Conservation (phyloP, 2,113 vertebrate genomes). For the Geococcyx californianus region DNA sequence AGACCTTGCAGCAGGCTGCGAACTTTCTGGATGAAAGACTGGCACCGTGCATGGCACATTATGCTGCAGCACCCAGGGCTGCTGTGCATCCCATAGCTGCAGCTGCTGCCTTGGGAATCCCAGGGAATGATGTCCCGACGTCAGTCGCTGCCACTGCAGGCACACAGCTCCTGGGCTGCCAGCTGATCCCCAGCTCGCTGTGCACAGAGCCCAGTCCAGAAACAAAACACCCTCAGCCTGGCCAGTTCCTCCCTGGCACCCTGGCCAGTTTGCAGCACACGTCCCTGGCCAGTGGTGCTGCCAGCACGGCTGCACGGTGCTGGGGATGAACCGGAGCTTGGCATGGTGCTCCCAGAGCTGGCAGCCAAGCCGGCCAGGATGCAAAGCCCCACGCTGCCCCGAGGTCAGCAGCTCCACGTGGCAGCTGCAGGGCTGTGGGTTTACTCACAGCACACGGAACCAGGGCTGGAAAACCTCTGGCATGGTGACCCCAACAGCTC, state of each 20-base stretch:
- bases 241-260: neutral
- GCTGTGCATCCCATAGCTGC: accelerated
- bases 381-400: neutral
- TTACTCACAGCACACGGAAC: neutral
- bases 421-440: neutral
- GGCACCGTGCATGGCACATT: accelerated
- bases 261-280: accelerated
- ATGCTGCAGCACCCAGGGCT: accelerated
- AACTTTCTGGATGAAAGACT: neutral
- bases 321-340: neutral
- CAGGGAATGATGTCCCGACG: accelerated
- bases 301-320: accelerated
- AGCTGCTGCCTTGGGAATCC: accelerated
- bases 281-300: accelerated
- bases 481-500: accelerated
- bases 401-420: neutral
- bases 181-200: accelerated
- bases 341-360: accelerated
- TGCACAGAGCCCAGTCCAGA: neutral
- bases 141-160: neutral
- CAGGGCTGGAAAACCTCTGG: accelerated
- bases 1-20: neutral
- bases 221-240: neutral
- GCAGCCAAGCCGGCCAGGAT: neutral
- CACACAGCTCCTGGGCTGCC: neutral